phyloP scores from a whole-genome alignment of 2,113 vertebrate genomes.

The Phoxinus phoxinus region DNA sequence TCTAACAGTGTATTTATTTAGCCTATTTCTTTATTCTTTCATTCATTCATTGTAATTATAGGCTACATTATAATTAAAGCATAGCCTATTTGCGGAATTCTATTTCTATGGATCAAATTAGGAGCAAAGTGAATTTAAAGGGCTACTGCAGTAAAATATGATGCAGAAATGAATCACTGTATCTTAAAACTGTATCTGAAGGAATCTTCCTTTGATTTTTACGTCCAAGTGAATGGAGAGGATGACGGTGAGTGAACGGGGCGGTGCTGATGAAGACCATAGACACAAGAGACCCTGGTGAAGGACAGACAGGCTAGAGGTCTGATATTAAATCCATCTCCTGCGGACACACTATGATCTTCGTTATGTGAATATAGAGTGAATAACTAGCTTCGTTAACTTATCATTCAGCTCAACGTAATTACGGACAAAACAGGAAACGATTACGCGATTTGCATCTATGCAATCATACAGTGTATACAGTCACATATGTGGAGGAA shows the following conservation, averaged over 20 bases:
- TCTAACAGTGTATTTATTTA: background rate
- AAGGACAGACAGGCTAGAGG: background rate
- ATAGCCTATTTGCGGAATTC: background rate
- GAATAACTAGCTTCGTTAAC: background rate
- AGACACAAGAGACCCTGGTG: background rate
- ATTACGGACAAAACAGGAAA: background rate
- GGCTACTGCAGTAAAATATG: background rate
- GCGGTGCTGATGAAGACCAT: conserved; percentile 13
- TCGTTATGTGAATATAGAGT: background rate
- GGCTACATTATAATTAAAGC: background rate
- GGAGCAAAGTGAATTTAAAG: background rate
- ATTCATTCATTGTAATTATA: background rate
- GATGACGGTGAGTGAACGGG: background rate
- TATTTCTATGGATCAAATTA: no score
- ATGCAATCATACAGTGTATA: no score
- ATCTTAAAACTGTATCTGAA: background rate
- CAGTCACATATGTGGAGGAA: background rate
- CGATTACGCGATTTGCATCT: conserved; percentile 10
- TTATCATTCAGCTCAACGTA: background rate
- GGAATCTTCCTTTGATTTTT: background rate
- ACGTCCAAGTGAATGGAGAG: background rate
- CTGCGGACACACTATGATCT: background rate
- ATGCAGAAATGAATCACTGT: background rate
- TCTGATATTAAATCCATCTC: background rate
- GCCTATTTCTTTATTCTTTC: background rate